Conservation (phyloP, 2,888 invertebrate species). For the Rhingia campestris region DNA sequence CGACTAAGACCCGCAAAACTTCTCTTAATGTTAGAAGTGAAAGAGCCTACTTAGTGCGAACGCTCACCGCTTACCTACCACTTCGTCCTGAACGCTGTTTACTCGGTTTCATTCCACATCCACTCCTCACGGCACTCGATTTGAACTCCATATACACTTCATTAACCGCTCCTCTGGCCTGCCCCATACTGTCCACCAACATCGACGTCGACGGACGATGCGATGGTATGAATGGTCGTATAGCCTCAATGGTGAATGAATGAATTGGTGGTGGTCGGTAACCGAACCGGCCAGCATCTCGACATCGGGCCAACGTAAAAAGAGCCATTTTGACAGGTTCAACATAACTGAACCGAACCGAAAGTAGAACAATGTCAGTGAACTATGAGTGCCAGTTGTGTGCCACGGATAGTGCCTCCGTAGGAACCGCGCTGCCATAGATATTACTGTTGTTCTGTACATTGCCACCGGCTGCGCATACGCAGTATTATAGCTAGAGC, state of each 20-base stretch:
- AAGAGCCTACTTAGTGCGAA: constrained; percentile 55
- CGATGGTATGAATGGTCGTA: constrained; percentile 59
- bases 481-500: constrained; percentile 59
- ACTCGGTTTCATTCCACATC: constrained; percentile 51
- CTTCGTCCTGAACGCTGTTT: constrained; percentile 43
- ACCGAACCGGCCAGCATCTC: constrained; percentile 33
- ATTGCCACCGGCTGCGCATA: constrained; percentile 59
- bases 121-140: constrained; percentile 57
- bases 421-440: constrained; percentile 28
- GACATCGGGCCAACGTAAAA: constrained; percentile 27
- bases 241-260: constrained; percentile 67
- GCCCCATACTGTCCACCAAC: background rate
- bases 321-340: constrained; percentile 73
- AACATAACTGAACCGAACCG: constrained; percentile 73
- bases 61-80: constrained; percentile 37
- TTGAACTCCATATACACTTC: constrained; percentile 56
- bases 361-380: constrained; percentile 74
- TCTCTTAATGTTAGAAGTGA: constrained; percentile 46
- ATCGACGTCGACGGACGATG: constrained; percentile 7
- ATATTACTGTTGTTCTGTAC: constrained; percentile 36
- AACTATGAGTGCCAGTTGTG: constrained; percentile 65
- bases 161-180: constrained; percentile 3
- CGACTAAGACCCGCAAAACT: constrained; percentile 35
- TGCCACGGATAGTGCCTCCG: constrained; percentile 44
- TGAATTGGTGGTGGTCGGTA: constrained; percentile 55